Evolutionary conservation across 2,113 vertebrate genomes (phyloP).

Genomic region (Suncus etruscus): DNA sequence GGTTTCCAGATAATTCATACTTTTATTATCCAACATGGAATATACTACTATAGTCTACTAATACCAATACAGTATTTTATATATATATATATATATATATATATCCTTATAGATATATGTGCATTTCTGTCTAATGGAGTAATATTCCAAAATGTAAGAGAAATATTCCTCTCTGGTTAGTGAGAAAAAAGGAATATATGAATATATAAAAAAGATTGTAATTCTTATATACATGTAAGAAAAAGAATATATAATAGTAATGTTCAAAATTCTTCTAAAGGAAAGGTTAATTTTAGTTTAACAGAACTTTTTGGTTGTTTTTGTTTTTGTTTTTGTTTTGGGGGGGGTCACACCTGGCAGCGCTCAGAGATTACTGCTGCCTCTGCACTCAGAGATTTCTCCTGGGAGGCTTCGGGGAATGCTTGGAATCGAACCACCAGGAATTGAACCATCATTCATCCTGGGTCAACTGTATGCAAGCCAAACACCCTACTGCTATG

Average conservation of each 20-base stretch:
- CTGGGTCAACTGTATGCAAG: too few relatives aligned
- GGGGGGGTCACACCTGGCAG: too few relatives aligned
- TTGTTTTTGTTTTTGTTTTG: too few relatives aligned
- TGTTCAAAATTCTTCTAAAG: constrained; percentile 39
- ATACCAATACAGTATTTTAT: background rate
- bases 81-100: too few relatives aligned
- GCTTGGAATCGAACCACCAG: too few relatives aligned
- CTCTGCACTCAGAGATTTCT: too few relatives aligned
- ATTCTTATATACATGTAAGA: too few relatives aligned
- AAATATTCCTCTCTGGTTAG: constrained; percentile 5
- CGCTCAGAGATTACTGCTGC: too few relatives aligned
- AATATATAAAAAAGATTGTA: too few relatives aligned
- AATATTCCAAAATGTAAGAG: constrained; percentile 8
- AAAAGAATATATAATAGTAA: background rate
- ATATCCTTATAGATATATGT: background rate
- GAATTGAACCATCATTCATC: too few relatives aligned
- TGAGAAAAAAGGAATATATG: constrained; percentile 26
- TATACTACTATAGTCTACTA: background rate
- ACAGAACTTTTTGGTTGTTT: background rate
- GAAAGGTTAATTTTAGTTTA: constrained; percentile 22
- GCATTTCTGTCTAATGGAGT: background rate
- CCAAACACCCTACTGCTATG: too few relatives aligned
- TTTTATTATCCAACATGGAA: background rate
- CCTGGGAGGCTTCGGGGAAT: too few relatives aligned
- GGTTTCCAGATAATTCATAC: background rate